Conservation (phyloP, 2,888 invertebrate genomes). For the Agonopterix heracliana region DNA sequence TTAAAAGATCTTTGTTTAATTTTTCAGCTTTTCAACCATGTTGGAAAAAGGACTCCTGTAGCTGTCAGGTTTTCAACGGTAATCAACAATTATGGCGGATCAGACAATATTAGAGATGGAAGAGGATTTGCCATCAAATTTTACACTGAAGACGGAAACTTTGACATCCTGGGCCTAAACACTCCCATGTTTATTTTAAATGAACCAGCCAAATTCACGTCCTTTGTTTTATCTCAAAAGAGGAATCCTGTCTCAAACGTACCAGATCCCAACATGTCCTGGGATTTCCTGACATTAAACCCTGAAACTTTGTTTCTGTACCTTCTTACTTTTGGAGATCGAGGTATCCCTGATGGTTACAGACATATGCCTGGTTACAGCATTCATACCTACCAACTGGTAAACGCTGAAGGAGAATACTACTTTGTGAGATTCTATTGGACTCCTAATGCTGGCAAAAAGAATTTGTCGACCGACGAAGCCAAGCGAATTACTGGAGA, state of each 20-base stretch:
- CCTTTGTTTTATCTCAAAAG: conserved; percentile 70
- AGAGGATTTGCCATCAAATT: conserved; percentile 61
- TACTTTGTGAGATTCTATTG: conserved; percentile 92
- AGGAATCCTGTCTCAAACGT: conserved; percentile 69
- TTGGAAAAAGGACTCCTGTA: conserved; percentile 78
- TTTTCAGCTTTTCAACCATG: conserved; percentile 50
- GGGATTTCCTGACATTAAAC: conserved; percentile 68
- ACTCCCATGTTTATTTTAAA: conserved; percentile 76
- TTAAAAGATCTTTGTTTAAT: too few species aligned
- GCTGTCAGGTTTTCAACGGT: conserved; percentile 76
- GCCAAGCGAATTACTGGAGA: conserved; percentile 78
- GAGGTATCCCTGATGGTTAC: conserved; percentile 91
- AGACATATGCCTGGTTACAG: conserved; percentile 93
- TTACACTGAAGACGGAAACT: conserved; percentile 33
- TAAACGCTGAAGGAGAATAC: conserved; percentile 81
- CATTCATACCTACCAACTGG: conserved; percentile 90
- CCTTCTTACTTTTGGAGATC: conserved; percentile 87
- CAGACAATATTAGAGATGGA: conserved; percentile 51
- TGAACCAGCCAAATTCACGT: conserved; percentile 71
- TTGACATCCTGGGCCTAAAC: conserved; percentile 27
- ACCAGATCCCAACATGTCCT: conserved; percentile 36
- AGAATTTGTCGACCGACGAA: conserved; percentile 78
- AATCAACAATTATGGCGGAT: conserved; percentile 78
- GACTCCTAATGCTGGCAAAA: conserved; percentile 90
- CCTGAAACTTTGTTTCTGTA: conserved; percentile 83